phyloP scores from a whole-genome alignment of 2,888 invertebrate species.

The Graphium colonna region DNA sequence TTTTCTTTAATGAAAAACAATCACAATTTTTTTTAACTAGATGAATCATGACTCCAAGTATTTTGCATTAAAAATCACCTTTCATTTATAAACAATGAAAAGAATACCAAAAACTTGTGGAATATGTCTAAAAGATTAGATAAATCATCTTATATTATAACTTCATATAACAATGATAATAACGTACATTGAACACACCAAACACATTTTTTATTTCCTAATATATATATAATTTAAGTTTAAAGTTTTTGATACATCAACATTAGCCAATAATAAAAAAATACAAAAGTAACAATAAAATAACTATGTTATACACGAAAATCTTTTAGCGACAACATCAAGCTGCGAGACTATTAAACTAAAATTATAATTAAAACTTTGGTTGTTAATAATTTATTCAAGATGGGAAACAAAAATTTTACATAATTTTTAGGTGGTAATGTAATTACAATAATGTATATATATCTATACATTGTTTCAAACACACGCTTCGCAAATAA shows the following conservation, averaged over 20 bases:
- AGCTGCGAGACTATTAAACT: conserved; percentile 4
- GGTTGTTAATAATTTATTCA: conserved; percentile 12
- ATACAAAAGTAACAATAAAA: background rate
- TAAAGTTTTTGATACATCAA: background rate
- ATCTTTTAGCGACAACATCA: background rate
- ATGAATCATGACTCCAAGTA: background rate
- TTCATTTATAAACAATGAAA: background rate
- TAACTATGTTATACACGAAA: background rate
- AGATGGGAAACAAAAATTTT: background rate
- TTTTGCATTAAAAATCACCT: background rate
- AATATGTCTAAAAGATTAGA: too few species aligned
- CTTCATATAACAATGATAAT: too few species aligned
- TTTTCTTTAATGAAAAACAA: background rate
- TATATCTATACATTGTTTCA: background rate
- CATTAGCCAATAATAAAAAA: background rate
- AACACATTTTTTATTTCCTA: too few species aligned
- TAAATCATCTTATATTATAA: background rate
- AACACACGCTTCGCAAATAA: background rate
- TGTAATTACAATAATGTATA: background rate
- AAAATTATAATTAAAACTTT: conserved; percentile 16
- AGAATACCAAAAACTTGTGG: background rate
- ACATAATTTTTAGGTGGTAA: background rate
- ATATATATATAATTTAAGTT: background rate
- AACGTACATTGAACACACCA: too few species aligned
- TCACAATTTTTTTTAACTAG: background rate